phyloP scores from a whole-genome alignment of 2,797 vertebrate species.

The Graptemys geographica region DNA sequence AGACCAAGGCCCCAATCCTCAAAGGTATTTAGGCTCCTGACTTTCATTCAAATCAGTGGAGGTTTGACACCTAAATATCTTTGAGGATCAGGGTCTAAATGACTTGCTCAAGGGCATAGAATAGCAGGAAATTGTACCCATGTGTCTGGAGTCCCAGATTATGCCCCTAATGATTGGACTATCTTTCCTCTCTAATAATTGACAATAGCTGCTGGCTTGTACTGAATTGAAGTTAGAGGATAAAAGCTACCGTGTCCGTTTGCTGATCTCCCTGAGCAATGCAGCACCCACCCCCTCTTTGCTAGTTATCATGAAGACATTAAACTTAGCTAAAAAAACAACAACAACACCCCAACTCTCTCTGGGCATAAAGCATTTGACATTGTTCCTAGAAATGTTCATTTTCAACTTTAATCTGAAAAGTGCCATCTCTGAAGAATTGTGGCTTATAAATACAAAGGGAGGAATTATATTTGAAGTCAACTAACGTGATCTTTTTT shows the following conservation, averaged over 20 bases:
- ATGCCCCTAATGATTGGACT: background rate
- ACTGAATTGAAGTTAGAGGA: accelerated
- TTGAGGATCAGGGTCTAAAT: background rate
- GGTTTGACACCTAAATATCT: background rate
- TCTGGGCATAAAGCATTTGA: background rate
- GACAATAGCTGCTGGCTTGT: accelerated
- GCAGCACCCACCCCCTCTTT: background rate
- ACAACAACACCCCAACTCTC: background rate
- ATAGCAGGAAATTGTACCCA: accelerated
- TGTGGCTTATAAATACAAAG: conserved; percentile 50
- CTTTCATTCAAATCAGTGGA: background rate
- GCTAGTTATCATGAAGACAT: background rate
- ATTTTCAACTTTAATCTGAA: conserved; percentile 36
- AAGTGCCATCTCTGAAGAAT: background rate
- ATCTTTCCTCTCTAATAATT: background rate
- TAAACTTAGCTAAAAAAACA: background rate
- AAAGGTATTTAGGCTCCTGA: background rate
- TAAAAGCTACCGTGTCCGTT: background rate
- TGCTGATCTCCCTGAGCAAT: background rate
- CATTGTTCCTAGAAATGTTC: conserved; percentile 35
- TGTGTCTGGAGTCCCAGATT: background rate
- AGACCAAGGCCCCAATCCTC: background rate
- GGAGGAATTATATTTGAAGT: background rate
- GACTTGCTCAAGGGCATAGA: background rate
- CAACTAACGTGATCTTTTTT: background rate